Evolutionary conservation across 2,797 vertebrate species (phyloP).

Genomic region (Labroides dimidiatus): DNA sequence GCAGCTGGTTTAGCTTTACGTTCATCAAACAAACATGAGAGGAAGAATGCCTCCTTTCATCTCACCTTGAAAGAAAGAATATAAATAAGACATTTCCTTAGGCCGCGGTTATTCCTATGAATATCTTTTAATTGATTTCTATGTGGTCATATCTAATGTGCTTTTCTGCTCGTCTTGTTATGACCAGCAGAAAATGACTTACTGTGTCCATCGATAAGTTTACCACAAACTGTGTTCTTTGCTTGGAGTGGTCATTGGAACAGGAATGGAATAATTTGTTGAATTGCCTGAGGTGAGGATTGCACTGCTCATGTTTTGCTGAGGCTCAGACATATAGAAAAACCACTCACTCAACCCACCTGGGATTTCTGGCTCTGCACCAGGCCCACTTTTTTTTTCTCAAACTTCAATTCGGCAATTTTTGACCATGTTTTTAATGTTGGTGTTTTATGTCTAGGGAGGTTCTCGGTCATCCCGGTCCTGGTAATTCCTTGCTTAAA

Average conservation of each 20-base stretch:
- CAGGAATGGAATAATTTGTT: conserved; percentile 36
- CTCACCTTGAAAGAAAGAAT: background rate
- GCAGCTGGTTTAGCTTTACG: background rate
- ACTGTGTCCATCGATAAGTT: conserved; percentile 1
- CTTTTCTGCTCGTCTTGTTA: background rate
- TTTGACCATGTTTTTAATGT: background rate
- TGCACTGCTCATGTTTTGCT: conserved; percentile 51
- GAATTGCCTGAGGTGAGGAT: conserved; percentile 39
- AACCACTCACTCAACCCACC: conserved; percentile 10
- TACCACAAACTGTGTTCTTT: conserved; percentile 6
- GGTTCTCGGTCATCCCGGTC: no score
- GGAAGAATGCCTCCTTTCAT: background rate
- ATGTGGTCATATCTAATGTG: background rate
- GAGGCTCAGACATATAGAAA: conserved; percentile 23
- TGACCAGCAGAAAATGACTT: background rate
- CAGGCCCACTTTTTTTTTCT: conserved; percentile 12
- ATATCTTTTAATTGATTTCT: conserved; percentile 5
- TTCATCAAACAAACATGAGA: background rate
- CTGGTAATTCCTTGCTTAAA: no score
- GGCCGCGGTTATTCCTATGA: background rate
- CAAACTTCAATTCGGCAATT: conserved; percentile 2
- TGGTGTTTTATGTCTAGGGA: background rate
- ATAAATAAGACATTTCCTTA: background rate
- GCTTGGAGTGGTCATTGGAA: conserved; percentile 8
- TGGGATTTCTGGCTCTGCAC: conserved; percentile 21